Evolutionary conservation across 2,113 vertebrate genomes (phyloP).

Genomic region (Amblyornis subalaris): DNA sequence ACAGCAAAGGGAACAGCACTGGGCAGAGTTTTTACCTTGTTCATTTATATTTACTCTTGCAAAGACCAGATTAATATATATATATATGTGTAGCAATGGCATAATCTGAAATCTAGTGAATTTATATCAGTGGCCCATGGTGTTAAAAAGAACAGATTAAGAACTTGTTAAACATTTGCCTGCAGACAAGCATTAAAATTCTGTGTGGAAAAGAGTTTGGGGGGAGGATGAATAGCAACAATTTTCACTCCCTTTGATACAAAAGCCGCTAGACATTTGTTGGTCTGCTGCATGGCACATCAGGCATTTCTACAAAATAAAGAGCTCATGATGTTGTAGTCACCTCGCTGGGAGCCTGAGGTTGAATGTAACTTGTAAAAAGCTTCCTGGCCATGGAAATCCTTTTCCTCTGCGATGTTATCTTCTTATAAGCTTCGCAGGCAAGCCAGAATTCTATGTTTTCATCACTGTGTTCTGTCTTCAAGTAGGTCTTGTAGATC

Average conservation of each 20-base stretch:
- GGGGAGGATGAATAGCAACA: neutral
- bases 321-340: neutral
- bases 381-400: conserved; percentile 62
- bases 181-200: neutral
- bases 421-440: conserved; percentile 70
- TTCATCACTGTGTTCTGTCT: conserved; percentile 67
- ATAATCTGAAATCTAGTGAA: neutral
- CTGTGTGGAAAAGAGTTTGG: neutral
- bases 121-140: neutral
- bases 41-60: neutral
- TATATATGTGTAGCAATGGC: neutral
- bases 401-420: conserved; percentile 40
- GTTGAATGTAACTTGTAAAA: conserved; percentile 59
- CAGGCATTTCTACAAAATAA: neutral
- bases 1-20: neutral
- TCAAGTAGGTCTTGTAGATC: conserved; percentile 64
- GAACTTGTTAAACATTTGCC: neutral
- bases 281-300: neutral
- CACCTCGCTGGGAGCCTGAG: conserved; percentile 67
- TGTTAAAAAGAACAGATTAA: neutral
- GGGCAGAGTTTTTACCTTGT: neutral
- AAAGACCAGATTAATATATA: neutral
- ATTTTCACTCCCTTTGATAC: neutral
- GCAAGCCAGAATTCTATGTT: conserved; percentile 71
- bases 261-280: neutral